These are phyloP conservation scores for Falcunculus frontatus DNA, from an alignment of 2,113 vertebrate genomes.

Conservation along the genomic window DNA sequence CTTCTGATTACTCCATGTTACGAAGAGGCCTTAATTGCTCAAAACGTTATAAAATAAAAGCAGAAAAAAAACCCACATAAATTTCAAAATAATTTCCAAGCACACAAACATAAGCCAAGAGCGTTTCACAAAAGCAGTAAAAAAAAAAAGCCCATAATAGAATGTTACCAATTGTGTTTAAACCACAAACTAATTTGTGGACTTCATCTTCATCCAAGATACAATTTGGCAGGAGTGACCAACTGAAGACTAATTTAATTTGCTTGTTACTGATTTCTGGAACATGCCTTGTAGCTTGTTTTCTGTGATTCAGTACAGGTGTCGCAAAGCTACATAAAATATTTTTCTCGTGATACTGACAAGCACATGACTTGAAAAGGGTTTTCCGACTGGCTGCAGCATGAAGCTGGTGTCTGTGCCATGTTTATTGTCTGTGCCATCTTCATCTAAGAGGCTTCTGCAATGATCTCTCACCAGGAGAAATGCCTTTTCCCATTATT, in stretches of 20 bases:
- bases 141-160: neutral
- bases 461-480: neutral
- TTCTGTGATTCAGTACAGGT: neutral
- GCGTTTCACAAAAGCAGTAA: neutral
- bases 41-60: neutral
- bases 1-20: neutral
- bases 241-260: neutral
- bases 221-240: neutral
- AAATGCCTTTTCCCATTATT: neutral
- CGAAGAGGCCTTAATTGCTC: neutral
- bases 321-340: neutral
- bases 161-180: neutral
- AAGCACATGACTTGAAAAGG: neutral
- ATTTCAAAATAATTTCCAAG: neutral
- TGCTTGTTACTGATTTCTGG: neutral
- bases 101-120: neutral
- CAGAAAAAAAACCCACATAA: rapidly evolving
- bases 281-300: neutral
- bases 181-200: neutral
- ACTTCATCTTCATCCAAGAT: neutral
- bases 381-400: neutral
- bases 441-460: neutral
- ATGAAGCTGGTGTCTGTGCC: neutral
- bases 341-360: neutral
- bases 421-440: neutral